Base-by-base conservation (phyloP, 1,140 invertebrate genomes). In the Dryas iulia region DNA sequence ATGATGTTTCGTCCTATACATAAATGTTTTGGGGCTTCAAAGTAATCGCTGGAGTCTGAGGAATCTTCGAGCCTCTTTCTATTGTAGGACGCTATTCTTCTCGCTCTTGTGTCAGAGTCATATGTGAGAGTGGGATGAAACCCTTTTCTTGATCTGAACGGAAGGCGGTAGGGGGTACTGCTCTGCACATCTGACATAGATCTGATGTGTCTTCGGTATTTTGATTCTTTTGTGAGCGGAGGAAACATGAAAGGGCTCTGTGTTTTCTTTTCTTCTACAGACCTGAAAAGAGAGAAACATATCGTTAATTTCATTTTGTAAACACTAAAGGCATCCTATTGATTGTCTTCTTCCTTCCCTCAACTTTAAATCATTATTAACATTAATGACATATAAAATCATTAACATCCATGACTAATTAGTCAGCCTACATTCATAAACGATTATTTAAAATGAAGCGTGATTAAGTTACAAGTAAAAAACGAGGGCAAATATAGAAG, bases 131-230 rank as follows among this genome's bases (percentile, higher is more conserved):
- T 84, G 59, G 77, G 79, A 30, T 77, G 81, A 61, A 77, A 78
- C 8, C 84, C 84, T 21, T 84, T 79, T 59, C 80, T 74, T 4
- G 83, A 82, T 59, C 84, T 84, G 71, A 83, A 85, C 2, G 84
- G 76, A 11, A 89, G 66, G 39, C 82, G 78, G 70, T 84, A 87
- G 0, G 89, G 89, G 3, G 87, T 91, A 69, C 89, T 90, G 76
- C 77, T 83, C 23, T 90, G 87, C 0, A 91, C 89, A 59, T 91
- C 89, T 0, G 89, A 91, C 89, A 91, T 91, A 3, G 89, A 91
- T 57, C 89, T 73, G 64, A 90, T 91, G 64, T 91, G 89, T 39
- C 89, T 77, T 73, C 86, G 79, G 14, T 79, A 67, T 69, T 91
- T 91, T 23, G 82, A 88, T 31, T 90, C 86, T 59, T 85, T 90